Evolutionary conservation across 2,888 invertebrate genomes (phyloP).

Genomic region (Drosophila paranaensis): DNA sequence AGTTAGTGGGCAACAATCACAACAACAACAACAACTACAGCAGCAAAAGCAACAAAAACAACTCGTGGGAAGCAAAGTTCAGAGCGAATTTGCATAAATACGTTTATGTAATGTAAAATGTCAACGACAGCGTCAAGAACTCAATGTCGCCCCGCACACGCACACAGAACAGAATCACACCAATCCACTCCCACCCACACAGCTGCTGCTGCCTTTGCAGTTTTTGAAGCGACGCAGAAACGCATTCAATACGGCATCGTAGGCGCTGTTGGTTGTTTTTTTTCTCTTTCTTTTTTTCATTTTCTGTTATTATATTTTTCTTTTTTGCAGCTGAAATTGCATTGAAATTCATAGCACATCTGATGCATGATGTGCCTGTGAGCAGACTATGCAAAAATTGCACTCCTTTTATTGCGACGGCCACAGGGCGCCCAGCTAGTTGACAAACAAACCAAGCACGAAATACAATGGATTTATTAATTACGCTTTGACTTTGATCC

Average conservation of each 20-base stretch:
- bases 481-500: constrained; percentile 49
- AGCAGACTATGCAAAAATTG: constrained; percentile 75
- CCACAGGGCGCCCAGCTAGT: constrained; percentile 15
- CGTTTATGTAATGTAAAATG: constrained; percentile 77
- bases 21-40: constrained; percentile 4
- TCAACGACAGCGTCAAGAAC: constrained; percentile 74
- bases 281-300: constrained; percentile 15
- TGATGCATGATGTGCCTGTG: constrained; percentile 75
- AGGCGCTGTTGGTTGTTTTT: constrained; percentile 25
- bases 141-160: constrained; percentile 25
- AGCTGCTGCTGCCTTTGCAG: constrained; percentile 40
- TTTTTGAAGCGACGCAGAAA: constrained; percentile 45
- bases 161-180: not conserved
- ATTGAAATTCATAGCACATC: constrained; percentile 80
- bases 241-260: constrained; percentile 52
- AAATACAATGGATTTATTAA: constrained; percentile 63
- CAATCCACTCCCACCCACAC: constrained; percentile 1
- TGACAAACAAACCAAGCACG: not conserved
- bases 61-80: constrained; percentile 63
- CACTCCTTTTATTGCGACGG: constrained; percentile 51
- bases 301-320: constrained; percentile 13
- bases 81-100: constrained; percentile 76
- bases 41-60: constrained; percentile 24
- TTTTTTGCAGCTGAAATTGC: constrained; percentile 40
- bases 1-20: constrained; percentile 54